Percentiles rank a stretch among this genome's conserved stretches.
phyloP scores from a whole-genome alignment of 1,140 invertebrate species.

The Neotoxoptera formosana region DNA sequence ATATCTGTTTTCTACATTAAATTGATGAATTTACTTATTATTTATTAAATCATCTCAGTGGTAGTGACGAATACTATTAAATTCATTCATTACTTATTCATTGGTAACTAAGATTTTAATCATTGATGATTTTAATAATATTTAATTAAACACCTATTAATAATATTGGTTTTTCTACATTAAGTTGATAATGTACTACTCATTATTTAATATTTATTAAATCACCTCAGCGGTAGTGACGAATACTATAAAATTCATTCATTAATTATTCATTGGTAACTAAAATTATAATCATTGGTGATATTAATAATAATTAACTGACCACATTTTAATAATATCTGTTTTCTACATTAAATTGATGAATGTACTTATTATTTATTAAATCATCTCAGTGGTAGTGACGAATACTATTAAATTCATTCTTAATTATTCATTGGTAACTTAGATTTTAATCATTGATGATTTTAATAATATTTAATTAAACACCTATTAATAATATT shows the following conservation, averaged over 20 bases:
- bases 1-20: not conserved
- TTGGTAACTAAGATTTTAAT: not conserved
- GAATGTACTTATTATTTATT: not conserved
- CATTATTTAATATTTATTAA: not conserved
- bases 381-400: slow-evolving; percentile 35
- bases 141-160: no score
- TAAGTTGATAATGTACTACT: no score
- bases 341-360: not conserved
- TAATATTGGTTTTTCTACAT: no score
- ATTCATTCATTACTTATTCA: not conserved
- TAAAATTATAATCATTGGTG: slow-evolving; percentile 18
- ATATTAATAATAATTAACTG: not conserved
- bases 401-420: not conserved
- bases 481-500: no score
- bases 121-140: not conserved
- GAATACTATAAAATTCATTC: not conserved
- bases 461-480: not conserved
- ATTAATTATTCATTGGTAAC: slow-evolving; percentile 7
- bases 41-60: slow-evolving; percentile 1
- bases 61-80: slow-evolving; percentile 16
- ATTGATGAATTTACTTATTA: not conserved
- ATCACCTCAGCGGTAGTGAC: slow-evolving; percentile 50
- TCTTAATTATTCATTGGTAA: not conserved
- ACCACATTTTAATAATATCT: not conserved
- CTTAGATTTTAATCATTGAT: not conserved